A percentile compares a stretch with the other conserved stretches of the same genome.
These are phyloP conservation scores for Mus spicilegus DNA, from an alignment of 2,113 vertebrate genomes.

Conservation along the genomic window DNA sequence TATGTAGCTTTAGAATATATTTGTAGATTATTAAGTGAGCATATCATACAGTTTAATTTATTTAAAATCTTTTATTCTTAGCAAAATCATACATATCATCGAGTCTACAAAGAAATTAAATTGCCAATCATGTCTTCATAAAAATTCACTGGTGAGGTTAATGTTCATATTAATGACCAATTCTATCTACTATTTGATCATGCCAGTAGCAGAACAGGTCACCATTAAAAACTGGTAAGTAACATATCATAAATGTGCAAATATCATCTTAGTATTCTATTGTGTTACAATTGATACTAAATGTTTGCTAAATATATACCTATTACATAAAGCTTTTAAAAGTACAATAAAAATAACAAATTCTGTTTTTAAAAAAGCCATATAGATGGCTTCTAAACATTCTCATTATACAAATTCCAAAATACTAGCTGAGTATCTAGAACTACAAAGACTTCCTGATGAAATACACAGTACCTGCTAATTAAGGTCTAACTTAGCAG, in stretches of 20 bases:
- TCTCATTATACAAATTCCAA: slow-evolving; percentile 89
- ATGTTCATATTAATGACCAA: slow-evolving; percentile 76
- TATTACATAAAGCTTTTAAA: slow-evolving; percentile 89
- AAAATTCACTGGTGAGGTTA: slow-evolving; percentile 84
- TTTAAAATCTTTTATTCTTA: slow-evolving; percentile 90
- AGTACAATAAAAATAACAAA: slow-evolving; percentile 92
- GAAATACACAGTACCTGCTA: slow-evolving; percentile 85
- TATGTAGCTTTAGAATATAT: slow-evolving; percentile 3
- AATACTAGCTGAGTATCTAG: slow-evolving; percentile 89
- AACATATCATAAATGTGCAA: slow-evolving; percentile 86
- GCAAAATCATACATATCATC: slow-evolving; percentile 87
- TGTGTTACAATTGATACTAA: slow-evolving; percentile 86
- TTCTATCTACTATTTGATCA: slow-evolving; percentile 81
- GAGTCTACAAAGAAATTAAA: slow-evolving; percentile 90
- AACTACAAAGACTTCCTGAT: slow-evolving; percentile 88
- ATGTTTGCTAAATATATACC: slow-evolving; percentile 87
- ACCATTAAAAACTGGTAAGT: slow-evolving; percentile 86
- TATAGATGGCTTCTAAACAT: slow-evolving; percentile 87
- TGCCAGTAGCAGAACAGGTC: slow-evolving; percentile 83
- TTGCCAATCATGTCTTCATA: slow-evolving; percentile 83
- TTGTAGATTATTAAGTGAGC: slow-evolving; percentile 65
- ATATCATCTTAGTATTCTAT: slow-evolving; percentile 83
- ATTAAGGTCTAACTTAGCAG: slow-evolving; percentile 80
- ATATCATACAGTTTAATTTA: slow-evolving; percentile 76
- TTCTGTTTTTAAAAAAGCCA: slow-evolving; percentile 90